Conservation (phyloP, 2,888 invertebrate species). For the Chironomus riparius region DNA sequence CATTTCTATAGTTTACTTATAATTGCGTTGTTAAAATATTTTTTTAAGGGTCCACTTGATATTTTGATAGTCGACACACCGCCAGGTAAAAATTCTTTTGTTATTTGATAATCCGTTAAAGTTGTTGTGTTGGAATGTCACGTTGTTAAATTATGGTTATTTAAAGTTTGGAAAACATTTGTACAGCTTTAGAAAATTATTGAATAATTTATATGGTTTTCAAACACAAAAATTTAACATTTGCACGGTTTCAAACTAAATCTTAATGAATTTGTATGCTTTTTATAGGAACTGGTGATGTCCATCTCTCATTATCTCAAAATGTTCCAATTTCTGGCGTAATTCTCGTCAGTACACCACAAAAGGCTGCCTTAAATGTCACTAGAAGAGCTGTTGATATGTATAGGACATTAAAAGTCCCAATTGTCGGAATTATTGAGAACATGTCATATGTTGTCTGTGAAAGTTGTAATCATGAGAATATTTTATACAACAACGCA, state of each 20-base stretch:
- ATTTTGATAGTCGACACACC: slow-evolving; percentile 89
- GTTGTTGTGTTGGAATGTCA: no score
- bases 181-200: no score
- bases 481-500: slow-evolving; percentile 63
- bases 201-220: no score
- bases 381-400: slow-evolving; percentile 77
- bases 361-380: slow-evolving; percentile 77
- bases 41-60: slow-evolving; percentile 16
- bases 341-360: slow-evolving; percentile 88
- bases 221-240: background rate
- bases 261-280: background rate
- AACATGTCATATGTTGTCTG: slow-evolving; percentile 82
- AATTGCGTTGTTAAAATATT: background rate
- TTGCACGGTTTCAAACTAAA: background rate
- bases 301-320: slow-evolving; percentile 83
- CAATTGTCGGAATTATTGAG: slow-evolving; percentile 78
- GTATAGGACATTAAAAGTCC: slow-evolving; percentile 74
- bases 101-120: no score
- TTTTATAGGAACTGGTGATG: slow-evolving; percentile 71
- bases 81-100: slow-evolving; percentile 47
- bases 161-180: no score
- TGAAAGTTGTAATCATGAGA: slow-evolving; percentile 61
- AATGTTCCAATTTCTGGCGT: slow-evolving; percentile 80
- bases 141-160: no score
- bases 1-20: slow-evolving; percentile 38